Evolutionary conservation across 2,113 vertebrate species (phyloP).

Genomic region (Capreolus pygargus): DNA sequence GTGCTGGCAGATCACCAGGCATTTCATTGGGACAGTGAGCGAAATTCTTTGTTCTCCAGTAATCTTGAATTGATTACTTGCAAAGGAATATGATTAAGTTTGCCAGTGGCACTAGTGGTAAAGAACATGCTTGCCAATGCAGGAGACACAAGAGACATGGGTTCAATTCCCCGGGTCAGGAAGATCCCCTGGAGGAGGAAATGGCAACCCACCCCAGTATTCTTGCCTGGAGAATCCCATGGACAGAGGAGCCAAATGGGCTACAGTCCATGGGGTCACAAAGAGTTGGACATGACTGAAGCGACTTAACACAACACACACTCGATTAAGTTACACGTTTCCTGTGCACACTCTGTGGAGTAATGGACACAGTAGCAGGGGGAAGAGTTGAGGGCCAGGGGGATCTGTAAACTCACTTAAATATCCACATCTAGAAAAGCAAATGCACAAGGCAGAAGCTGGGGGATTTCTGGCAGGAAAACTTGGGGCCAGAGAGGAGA

Average conservation of each 20-base stretch:
- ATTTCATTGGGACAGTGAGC: not conserved
- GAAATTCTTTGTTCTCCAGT: not conserved
- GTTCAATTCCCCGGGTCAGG: not conserved
- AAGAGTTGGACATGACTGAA: not conserved
- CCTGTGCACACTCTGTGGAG: not conserved
- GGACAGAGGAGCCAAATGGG: not conserved
- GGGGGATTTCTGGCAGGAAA: not conserved
- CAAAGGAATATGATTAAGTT: not conserved
- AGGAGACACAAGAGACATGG: not conserved
- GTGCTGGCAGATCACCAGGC: not conserved
- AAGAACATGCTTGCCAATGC: not conserved
- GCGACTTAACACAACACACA: not conserved
- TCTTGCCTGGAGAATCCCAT: not conserved
- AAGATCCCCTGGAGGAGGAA: not conserved
- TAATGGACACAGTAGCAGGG: not conserved
- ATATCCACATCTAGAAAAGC: not conserved
- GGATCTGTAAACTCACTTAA: not conserved
- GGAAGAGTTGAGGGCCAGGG: rapidly evolving
- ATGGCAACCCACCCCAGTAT: not conserved
- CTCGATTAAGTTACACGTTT: not conserved
- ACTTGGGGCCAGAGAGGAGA: not conserved
- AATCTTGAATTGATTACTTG: not conserved
- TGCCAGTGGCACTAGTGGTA: not conserved
- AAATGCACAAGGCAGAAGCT: not conserved
- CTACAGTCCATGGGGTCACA: not conserved